These are phyloP conservation scores for Odontesthes bonariensis DNA, from an alignment of 2,113 vertebrate species.

Conservation along the genomic window DNA sequence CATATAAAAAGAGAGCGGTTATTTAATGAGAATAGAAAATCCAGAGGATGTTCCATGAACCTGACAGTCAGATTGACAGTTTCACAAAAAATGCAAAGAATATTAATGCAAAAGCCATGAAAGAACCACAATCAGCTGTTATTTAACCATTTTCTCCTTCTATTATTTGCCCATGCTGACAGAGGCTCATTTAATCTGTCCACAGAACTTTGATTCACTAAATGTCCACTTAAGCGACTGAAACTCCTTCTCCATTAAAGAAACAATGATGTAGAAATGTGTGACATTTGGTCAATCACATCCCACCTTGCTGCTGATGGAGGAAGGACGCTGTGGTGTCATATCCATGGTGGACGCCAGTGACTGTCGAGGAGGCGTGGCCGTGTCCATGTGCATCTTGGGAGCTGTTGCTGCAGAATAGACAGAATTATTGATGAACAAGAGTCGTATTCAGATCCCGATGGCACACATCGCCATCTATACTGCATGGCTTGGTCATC, in stretches of 20 bases:
- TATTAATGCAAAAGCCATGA: too few relatives aligned
- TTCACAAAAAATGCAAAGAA: not conserved
- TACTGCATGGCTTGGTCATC: not conserved
- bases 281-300: not conserved
- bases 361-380: conserved; percentile 90
- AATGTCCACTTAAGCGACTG: not conserved
- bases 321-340: conserved; percentile 87
- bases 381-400: conserved; percentile 92
- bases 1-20: too few relatives aligned
- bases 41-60: not conserved
- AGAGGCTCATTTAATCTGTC: not conserved
- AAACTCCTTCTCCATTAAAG: not conserved
- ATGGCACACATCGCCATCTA: not conserved
- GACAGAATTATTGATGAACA: conserved; percentile 25
- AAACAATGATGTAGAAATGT: not conserved
- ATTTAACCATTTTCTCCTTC: not conserved
- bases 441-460: conserved; percentile 1
- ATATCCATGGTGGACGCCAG: conserved; percentile 87
- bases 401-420: conserved; percentile 88
- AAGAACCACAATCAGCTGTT: not conserved
- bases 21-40: too few relatives aligned
- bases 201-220: not conserved
- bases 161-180: not conserved
- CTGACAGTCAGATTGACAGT: not conserved
- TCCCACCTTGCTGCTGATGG: conserved; percentile 92